These are phyloP conservation scores for Chrysaora quinquecirrha DNA, from an alignment of 30 jellyfish, hydroid and myxozoan species.

Conservation along the genomic window DNA sequence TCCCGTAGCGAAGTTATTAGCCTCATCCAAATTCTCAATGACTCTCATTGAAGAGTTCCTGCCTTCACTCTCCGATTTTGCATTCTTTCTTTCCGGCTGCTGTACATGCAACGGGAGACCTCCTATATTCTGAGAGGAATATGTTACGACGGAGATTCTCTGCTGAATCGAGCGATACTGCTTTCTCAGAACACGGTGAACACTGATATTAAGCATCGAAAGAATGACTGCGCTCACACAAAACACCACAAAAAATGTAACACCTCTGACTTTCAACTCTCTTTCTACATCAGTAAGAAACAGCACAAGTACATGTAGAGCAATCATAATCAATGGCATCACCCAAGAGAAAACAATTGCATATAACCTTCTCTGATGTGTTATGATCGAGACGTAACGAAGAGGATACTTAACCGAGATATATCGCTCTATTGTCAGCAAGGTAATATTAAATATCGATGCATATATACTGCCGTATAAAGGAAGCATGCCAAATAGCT, in stretches of 20 bases:
- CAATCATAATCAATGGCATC: background rate
- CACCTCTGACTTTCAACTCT: background rate
- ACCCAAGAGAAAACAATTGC: background rate
- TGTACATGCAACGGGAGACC: too few relatives aligned
- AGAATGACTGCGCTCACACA: background rate
- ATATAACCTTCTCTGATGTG: background rate
- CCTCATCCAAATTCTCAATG: too few relatives aligned
- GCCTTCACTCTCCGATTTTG: too few relatives aligned
- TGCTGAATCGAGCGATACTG: background rate
- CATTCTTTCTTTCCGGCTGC: too few relatives aligned
- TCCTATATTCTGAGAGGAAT: too few relatives aligned
- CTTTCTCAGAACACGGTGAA: background rate
- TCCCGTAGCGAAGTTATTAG: too few relatives aligned
- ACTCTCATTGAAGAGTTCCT: too few relatives aligned
- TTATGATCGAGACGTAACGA: background rate
- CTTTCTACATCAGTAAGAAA: background rate
- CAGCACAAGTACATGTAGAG: background rate
- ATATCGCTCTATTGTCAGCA: background rate
- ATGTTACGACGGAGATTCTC: too few relatives aligned
- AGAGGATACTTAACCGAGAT: background rate
- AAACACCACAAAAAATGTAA: background rate
- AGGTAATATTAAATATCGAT: background rate
- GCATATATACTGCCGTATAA: background rate
- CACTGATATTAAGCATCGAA: background rate
- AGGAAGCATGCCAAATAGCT: background rate